These are phyloP conservation scores for Amblyopsis hoosieri DNA, from an alignment of 2,797 vertebrate species.

Conservation along the genomic window DNA sequence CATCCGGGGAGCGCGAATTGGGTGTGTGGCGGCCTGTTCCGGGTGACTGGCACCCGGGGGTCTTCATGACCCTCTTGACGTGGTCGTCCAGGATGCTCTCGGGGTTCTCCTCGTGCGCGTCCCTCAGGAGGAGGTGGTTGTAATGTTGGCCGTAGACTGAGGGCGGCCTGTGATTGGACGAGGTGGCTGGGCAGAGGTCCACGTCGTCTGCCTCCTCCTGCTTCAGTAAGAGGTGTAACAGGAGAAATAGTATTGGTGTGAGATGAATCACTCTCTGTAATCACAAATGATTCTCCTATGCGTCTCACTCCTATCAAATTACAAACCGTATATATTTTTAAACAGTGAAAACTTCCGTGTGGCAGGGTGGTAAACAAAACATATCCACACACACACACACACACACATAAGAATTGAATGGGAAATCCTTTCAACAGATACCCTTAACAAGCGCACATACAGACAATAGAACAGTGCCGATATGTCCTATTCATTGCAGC, in stretches of 20 bases:
- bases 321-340: no score
- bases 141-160: constrained; percentile 83
- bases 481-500: constrained; percentile 25
- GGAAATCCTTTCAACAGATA: background rate
- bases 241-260: background rate
- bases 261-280: no score
- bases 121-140: constrained; percentile 78
- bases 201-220: constrained; percentile 93
- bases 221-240: constrained; percentile 63
- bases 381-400: no score
- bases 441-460: background rate
- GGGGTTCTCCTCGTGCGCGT: constrained; percentile 94
- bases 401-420: no score
- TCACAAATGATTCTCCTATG: no score
- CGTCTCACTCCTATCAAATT: no score
- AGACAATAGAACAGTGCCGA: background rate
- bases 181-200: constrained; percentile 72
- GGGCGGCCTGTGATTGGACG: constrained; percentile 84
- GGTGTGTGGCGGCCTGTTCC: constrained; percentile 89
- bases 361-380: no score
- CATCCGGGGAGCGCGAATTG: constrained; percentile 88
- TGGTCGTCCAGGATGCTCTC: constrained; percentile 98
- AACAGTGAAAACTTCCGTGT: no score
- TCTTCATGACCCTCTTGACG: constrained; percentile 96
- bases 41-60: constrained; percentile 91